A percentile compares a stretch with the other conserved stretches of the same genome.
These are phyloP conservation scores for Oostethus manadensis DNA, from an alignment of 2,113 vertebrate genomes.

Conservation along the genomic window DNA sequence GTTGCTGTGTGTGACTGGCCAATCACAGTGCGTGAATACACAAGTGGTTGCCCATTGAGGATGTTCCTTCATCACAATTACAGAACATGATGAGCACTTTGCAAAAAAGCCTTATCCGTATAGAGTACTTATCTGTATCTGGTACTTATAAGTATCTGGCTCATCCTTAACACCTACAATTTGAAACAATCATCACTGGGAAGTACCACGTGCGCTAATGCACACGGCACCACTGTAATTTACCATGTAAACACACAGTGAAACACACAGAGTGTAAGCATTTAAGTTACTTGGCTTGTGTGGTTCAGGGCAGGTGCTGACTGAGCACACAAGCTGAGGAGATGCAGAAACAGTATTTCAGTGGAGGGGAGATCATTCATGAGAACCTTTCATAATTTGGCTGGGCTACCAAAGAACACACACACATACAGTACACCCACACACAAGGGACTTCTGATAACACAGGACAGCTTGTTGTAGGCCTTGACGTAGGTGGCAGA, in stretches of 20 bases:
- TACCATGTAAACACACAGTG: conserved; percentile 1
- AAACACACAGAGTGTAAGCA: not conserved
- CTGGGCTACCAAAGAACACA: not conserved
- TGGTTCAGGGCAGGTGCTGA: not conserved
- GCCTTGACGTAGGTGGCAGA: conserved; percentile 18
- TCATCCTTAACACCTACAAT: not conserved
- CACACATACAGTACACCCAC: conserved; percentile 5
- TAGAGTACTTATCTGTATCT: too few species aligned
- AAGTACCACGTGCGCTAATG: conserved; percentile 4
- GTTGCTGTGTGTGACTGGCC: too few species aligned
- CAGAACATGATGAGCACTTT: too few species aligned
- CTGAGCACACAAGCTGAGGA: not conserved
- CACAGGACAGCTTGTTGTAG: conserved; percentile 36
- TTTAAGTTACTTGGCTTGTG: not conserved
- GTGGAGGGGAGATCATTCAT: not conserved
- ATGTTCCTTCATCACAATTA: too few species aligned
- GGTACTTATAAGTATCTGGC: too few species aligned
- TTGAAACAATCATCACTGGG: not conserved
- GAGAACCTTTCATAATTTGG: not conserved
- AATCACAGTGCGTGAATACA: too few species aligned
- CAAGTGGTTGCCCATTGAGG: too few species aligned
- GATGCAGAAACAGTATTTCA: not conserved
- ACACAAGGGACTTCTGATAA: conserved; percentile 19
- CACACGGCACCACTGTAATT: conserved; percentile 11
- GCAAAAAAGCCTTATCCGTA: too few species aligned